Conservation (phyloP, 2,797 vertebrate genomes). For the Amblyraja radiata region DNA sequence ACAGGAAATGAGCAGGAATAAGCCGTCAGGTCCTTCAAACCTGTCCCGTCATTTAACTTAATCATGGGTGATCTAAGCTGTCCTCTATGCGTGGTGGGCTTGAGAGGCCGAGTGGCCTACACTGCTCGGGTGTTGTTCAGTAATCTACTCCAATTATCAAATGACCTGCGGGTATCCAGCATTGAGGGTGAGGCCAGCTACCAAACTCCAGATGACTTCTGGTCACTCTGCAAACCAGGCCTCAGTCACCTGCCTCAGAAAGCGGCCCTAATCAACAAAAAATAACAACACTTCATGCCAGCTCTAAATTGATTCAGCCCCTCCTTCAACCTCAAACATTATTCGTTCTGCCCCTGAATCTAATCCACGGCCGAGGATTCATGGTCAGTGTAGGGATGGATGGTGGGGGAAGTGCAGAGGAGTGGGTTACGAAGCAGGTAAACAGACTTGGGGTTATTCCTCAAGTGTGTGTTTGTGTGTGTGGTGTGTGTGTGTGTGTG, state of each 20-base stretch:
- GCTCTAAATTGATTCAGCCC: not conserved
- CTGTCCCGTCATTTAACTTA: too few relatives aligned
- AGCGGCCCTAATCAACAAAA: not conserved
- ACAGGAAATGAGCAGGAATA: too few relatives aligned
- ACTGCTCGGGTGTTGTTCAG: too few relatives aligned
- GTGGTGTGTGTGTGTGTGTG: not conserved
- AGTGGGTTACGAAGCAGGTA: slow-evolving; percentile 5
- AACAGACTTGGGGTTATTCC: slow-evolving; percentile 10
- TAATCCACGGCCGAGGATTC: not conserved
- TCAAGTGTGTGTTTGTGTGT: not conserved
- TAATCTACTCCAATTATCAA: not conserved
- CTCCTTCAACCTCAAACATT: not conserved
- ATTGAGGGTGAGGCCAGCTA: not conserved
- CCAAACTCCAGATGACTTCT: not conserved
- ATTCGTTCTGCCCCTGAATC: too few relatives aligned
- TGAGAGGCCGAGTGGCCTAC: too few relatives aligned
- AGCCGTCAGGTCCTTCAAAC: too few relatives aligned
- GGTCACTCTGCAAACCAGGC: not conserved
- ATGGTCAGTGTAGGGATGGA: not conserved
- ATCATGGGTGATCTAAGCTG: too few relatives aligned
- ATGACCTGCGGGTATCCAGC: not conserved
- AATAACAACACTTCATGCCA: not conserved
- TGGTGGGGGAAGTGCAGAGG: too few relatives aligned
- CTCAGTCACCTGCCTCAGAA: not conserved
- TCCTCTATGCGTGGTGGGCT: too few relatives aligned